Percentiles rank a stretch among this genome's conserved stretches.
These are phyloP conservation scores for Hydrotaea diabolus DNA, from an alignment of 2,888 invertebrate species.

Conservation along the genomic window DNA sequence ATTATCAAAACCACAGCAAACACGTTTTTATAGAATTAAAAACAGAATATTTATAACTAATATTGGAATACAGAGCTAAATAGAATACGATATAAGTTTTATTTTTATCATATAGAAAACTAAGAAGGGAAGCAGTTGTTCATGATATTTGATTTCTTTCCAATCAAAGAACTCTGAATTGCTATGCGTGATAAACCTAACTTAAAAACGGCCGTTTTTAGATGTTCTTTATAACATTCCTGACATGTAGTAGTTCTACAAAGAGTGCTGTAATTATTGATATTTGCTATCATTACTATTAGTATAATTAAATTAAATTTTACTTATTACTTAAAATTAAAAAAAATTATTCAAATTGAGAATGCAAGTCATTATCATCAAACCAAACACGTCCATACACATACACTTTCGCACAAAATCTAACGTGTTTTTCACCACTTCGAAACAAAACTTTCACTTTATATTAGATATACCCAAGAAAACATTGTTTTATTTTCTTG, in stretches of 20 bases:
- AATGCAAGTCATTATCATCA: constrained; percentile 62
- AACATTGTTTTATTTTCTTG: constrained; percentile 49
- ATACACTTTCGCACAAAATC: constrained; percentile 52
- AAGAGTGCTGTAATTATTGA: constrained; percentile 32
- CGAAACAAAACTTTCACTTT: constrained; percentile 38
- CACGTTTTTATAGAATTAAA: constrained; percentile 2
- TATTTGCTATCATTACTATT: constrained; percentile 41
- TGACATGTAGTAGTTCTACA: constrained; percentile 38
- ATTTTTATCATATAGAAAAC: not conserved
- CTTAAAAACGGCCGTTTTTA: constrained; percentile 68
- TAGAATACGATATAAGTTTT: not conserved
- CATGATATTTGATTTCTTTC: not conserved
- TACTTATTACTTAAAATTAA: constrained; percentile 63
- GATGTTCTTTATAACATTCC: constrained; percentile 54
- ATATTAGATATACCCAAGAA: not conserved
- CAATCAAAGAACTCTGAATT: constrained; percentile 3
- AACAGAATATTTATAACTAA: not conserved
- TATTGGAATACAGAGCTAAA: not conserved
- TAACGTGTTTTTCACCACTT: constrained; percentile 33
- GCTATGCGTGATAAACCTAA: constrained; percentile 41
- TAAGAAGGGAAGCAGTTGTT: not conserved
- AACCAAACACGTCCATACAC: constrained; percentile 61
- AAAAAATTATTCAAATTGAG: constrained; percentile 55
- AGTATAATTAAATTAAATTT: constrained; percentile 55
- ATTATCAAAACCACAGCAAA: not conserved